Conservation (phyloP, 2,113 vertebrate species). For the Argyrosomus japonicus region DNA sequence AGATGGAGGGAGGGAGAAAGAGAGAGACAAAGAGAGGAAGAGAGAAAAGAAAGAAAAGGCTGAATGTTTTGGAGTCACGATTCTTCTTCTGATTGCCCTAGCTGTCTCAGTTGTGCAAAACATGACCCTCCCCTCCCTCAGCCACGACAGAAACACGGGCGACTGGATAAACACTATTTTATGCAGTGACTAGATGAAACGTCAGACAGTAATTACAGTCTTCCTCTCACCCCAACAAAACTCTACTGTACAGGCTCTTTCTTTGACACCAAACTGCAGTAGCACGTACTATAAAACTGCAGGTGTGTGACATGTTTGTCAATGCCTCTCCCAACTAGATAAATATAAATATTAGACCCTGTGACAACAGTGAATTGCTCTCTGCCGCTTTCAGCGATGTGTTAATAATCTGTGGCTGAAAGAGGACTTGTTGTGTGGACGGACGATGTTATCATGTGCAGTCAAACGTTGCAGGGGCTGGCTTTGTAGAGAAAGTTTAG, state of each 20-base stretch:
- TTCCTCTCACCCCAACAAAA: conserved; percentile 79
- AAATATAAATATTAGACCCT: conserved; percentile 78
- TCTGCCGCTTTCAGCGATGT: conserved; percentile 60
- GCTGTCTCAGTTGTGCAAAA: conserved; percentile 82
- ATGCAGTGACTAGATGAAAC: conserved; percentile 86
- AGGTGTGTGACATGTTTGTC: conserved; percentile 82
- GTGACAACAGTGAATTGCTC: conserved; percentile 62
- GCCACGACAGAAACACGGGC: conserved; percentile 78
- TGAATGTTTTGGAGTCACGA: conserved; percentile 79
- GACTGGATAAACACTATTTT: conserved; percentile 89
- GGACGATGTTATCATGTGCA: conserved; percentile 72
- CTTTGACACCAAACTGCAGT: conserved; percentile 75
- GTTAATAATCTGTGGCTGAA: conserved; percentile 76
- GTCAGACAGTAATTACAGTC: conserved; percentile 87
- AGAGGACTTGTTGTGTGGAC: conserved; percentile 70
- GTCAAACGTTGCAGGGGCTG: conserved; percentile 62
- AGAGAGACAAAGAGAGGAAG: conserved; percentile 31
- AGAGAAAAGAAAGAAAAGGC: conserved; percentile 56
- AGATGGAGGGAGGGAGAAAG: conserved; percentile 35
- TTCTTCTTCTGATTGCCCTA: conserved; percentile 78
- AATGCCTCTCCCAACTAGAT: conserved; percentile 72
- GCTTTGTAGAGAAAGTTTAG: conserved; percentile 74
- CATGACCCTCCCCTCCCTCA: conserved; percentile 81
- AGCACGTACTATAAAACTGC: conserved; percentile 72
- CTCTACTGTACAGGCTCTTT: conserved; percentile 74